phyloP scores from a whole-genome alignment of 2,113 vertebrate genomes.

The Piaya cayana region DNA sequence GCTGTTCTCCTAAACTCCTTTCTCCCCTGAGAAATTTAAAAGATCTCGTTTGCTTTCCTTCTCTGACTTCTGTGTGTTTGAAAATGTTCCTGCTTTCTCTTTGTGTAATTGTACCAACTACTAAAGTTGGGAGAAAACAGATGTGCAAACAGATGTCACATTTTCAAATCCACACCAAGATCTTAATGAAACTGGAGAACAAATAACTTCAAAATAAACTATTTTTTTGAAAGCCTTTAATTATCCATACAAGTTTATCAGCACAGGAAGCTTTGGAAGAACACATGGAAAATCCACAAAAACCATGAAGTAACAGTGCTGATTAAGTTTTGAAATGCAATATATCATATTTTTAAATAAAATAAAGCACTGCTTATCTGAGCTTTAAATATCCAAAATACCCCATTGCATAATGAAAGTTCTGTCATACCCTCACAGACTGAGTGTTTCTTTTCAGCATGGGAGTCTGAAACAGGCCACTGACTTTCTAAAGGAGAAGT shows the following conservation, averaged over 20 bases:
- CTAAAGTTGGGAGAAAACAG: not conserved
- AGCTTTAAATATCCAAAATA: not conserved
- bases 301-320: not conserved
- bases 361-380: not conserved
- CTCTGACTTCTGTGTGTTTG: not conserved
- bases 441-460: not conserved
- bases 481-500: not conserved
- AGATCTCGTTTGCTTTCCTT: not conserved
- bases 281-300: not conserved
- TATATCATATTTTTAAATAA: not conserved
- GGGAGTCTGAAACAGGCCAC: not conserved
- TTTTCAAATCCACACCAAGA: not conserved
- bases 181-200: not conserved
- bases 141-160: not conserved
- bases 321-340: not conserved
- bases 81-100: not conserved
- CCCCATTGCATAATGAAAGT: not conserved
- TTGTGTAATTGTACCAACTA: not conserved
- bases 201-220: not conserved
- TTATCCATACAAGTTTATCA: not conserved
- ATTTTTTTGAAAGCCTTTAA: not conserved
- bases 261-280: not conserved
- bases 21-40: not conserved
- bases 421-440: not conserved
- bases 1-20: not conserved